Base-by-base conservation (phyloP, 2,113 vertebrate genomes). In the Caranx melampygus region DNA sequence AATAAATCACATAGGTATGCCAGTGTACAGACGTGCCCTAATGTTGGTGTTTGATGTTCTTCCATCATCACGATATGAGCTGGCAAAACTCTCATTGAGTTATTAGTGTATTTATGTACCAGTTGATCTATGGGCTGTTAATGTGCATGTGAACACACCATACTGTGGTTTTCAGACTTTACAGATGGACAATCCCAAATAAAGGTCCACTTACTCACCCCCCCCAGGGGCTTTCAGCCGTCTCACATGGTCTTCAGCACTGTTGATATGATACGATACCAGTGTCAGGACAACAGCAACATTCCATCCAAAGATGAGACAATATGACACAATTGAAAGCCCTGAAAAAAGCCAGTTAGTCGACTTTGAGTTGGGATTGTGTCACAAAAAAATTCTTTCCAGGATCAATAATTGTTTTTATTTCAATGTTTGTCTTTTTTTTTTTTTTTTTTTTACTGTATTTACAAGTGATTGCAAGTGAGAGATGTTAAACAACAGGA, bases 131-230 rank as follows among this genome's bases (percentile, higher is more conserved):
- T 72, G 52, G n/a, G 15, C 31, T 69, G 26, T 60, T 37, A 45
- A 57, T 72, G 14, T 68, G 34, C 34, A 58, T 11, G 79, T 68
- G 44, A 61, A 73, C 4, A 20, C 16, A 71, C 49, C 49, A 77
- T 26, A 6, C n/a, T n/a, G 26, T 74, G 40, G 9, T 74, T 58
- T 55, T 33, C 11, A 34, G 20, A 45, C 14, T 8, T 57, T 49
- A 14, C 11, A 66, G n/a, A 54, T 12, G 47, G 72, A n/a, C 26
- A 34, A 16, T 58, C 21, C 14, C 21, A 60, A 66, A 35, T 77
- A 37, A 61, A 63, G 15, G 1, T 35, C 9, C 6, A 14, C 35
- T 59, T 51, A 18, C 16, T 12, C 11, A 26, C 67, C 42, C 62
- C 42, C 26, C 26, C 26, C 26, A 26, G 0, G n/a, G 20, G 18